Base-by-base conservation (phyloP, 2,797 vertebrate genomes). In the Gouania willdenowi region DNA sequence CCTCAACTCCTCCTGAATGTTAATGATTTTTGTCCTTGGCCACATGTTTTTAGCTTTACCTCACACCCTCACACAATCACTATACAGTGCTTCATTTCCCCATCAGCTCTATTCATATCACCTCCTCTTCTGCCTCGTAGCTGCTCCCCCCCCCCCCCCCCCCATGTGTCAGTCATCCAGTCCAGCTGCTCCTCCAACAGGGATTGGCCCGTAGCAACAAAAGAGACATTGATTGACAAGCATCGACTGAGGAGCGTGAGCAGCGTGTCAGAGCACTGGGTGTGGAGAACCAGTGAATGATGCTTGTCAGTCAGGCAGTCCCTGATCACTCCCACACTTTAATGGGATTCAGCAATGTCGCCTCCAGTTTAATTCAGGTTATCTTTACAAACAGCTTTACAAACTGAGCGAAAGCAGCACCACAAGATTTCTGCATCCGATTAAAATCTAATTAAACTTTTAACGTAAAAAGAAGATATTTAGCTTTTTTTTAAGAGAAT, bases 181-280 rank as follows among this genome's bases (percentile, higher is more conserved):
- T 33, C 52, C 39, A 31, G 1, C 23, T 23, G 51, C 59, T 69
- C 56, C 47, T 0, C 16, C 31, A n/a, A 54, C 41, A 6, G 60
- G 60, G 77, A 82, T 79, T 81, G 75, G 71, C 28, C 36, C 37
- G 31, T 33, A 4, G 40, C 5, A 43, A 61, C 54, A 58, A 59
- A 77, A 66, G 41, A 39, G 59, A 26, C 2, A 1, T 14, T 77
- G 75, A 84, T 54, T 79, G 79, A 74, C 77, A 43, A 50, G 57
- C 30, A 19, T 62, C 26, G 41, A 53, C 49, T 11, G 57, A 51
- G 59, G 53, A 54, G 41, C 5, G 39, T 11, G 22, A 4, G 42
- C 46, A 15, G 35, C 11, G 26, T 42, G 52, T 52, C 12, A 12
- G 48, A 37, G 44, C 20, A n/a, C 2, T 36, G 41, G 16, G 11